phyloP scores from a whole-genome alignment of 1,140 invertebrate genomes.

The Leptopilina clavipes region DNA sequence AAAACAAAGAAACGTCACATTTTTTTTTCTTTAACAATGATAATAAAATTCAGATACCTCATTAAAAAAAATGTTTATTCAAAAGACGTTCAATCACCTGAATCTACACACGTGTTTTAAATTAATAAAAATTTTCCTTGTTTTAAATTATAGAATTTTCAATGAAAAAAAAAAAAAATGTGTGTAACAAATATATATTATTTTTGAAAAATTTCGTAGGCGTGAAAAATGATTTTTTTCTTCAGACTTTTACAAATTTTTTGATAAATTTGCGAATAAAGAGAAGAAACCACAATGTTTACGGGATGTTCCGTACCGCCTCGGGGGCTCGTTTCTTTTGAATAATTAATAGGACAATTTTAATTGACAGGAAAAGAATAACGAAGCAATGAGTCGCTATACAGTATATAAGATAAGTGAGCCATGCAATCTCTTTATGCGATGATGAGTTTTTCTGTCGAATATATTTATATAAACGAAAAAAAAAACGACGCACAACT shows the following conservation, averaged over 20 bases:
- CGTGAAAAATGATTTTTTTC: too few species aligned
- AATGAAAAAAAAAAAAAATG: too few species aligned
- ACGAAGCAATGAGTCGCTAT: constrained; percentile 8
- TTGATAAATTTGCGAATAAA: too few species aligned
- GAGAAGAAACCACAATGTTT: too few species aligned
- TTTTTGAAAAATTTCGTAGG: too few species aligned
- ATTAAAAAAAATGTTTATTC: constrained; percentile 28
- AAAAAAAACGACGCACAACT: not conserved
- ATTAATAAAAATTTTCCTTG: constrained; percentile 6
- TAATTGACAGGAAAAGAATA: constrained; percentile 30
- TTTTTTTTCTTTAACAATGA: not conserved
- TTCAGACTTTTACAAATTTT: too few species aligned
- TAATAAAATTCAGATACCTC: not conserved
- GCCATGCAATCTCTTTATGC: constrained; percentile 28
- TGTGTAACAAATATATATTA: too few species aligned
- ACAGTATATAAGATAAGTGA: not conserved
- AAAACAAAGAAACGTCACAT: constrained; percentile 12
- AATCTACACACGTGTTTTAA: constrained; percentile 24
- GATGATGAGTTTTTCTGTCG: not conserved
- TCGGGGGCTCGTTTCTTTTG: constrained; percentile 6
- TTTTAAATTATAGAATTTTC: constrained; percentile 15
- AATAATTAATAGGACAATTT: constrained; percentile 35
- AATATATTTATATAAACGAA: not conserved
- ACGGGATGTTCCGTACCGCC: too few species aligned
- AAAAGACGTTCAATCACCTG: constrained; percentile 14